Percentiles rank a stretch among this genome's conserved stretches.
phyloP scores from a whole-genome alignment of 1,140 invertebrate genomes.

The Drosophila prosaltans region DNA sequence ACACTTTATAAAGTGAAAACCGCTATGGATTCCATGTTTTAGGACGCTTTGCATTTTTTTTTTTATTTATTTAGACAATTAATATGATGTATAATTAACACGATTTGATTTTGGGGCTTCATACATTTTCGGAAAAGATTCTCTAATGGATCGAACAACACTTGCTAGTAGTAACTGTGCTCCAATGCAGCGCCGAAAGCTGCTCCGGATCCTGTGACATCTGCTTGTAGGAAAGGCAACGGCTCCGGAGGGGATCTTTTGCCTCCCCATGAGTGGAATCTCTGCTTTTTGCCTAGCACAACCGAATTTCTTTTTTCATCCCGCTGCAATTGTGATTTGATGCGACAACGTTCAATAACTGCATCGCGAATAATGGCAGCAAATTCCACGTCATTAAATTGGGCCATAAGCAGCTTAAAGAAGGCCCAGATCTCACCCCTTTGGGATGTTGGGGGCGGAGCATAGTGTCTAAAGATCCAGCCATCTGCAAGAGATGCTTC shows the following conservation, averaged over 20 bases:
- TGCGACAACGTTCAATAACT: slow-evolving; percentile 76
- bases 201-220: slow-evolving; percentile 20
- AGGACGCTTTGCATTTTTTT: slow-evolving; percentile 45
- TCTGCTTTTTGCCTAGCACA: slow-evolving; percentile 79
- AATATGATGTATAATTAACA: slow-evolving; percentile 46
- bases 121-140: slow-evolving; percentile 59
- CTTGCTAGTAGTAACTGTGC: slow-evolving; percentile 45
- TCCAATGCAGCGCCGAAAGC: slow-evolving; percentile 25
- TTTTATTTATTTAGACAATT: slow-evolving; percentile 68
- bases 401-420: slow-evolving; percentile 78
- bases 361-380: slow-evolving; percentile 63
- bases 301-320: slow-evolving; percentile 79
- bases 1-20: slow-evolving; percentile 3
- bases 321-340: slow-evolving; percentile 67
- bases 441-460: slow-evolving; percentile 67
- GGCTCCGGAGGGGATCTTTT: slow-evolving; percentile 67
- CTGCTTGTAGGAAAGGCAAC: slow-evolving; percentile 16
- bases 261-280: slow-evolving; percentile 83
- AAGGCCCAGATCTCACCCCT: slow-evolving; percentile 77
- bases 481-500: slow-evolving; percentile 31
- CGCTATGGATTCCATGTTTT: neutral
- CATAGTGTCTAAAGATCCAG: slow-evolving; percentile 68
- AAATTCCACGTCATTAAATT: slow-evolving; percentile 78
- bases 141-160: neutral
- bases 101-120: slow-evolving; percentile 55